Conservation (phyloP, 2,797 vertebrate species). For the Pteronotus mesoamericanus region DNA sequence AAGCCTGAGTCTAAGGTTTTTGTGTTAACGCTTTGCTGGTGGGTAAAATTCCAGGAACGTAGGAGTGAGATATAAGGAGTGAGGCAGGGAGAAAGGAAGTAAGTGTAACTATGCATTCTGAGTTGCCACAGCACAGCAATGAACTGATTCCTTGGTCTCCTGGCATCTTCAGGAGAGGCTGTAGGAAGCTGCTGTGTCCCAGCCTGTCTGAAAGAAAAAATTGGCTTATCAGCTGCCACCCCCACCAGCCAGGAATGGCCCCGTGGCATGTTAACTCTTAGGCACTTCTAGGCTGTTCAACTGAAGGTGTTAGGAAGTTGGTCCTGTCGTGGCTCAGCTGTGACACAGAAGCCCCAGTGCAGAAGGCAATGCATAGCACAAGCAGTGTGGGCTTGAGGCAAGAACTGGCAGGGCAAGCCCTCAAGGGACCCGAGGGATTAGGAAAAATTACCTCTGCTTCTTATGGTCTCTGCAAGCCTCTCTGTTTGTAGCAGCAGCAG, state of each 20-base stretch:
- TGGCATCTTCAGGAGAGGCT: neutral
- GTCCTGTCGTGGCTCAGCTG: neutral
- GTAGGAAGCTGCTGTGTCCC: neutral
- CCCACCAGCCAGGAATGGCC: neutral
- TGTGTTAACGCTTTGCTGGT: neutral
- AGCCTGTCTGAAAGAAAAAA: neutral
- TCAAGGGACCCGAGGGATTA: neutral
- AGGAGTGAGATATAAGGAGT: neutral
- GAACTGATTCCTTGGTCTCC: neutral
- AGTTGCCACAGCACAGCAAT: too few relatives aligned
- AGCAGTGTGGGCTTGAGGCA: neutral
- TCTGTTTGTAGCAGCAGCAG: neutral
- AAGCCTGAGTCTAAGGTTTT: neutral
- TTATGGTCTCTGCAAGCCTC: neutral
- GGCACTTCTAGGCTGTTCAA: neutral
- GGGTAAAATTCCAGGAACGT: neutral
- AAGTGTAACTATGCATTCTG: fast-evolving
- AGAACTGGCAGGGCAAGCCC: neutral
- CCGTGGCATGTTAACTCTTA: fast-evolving
- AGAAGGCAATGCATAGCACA: neutral
- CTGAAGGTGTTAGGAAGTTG: neutral
- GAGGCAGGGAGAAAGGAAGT: neutral
- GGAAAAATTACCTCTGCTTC: neutral
- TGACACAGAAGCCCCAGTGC: neutral
- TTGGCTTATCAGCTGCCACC: neutral